Percentiles rank a stretch among this genome's conserved stretches.
phyloP scores from a whole-genome alignment of 2,888 invertebrate species.

The Ariolimax columbianus region DNA sequence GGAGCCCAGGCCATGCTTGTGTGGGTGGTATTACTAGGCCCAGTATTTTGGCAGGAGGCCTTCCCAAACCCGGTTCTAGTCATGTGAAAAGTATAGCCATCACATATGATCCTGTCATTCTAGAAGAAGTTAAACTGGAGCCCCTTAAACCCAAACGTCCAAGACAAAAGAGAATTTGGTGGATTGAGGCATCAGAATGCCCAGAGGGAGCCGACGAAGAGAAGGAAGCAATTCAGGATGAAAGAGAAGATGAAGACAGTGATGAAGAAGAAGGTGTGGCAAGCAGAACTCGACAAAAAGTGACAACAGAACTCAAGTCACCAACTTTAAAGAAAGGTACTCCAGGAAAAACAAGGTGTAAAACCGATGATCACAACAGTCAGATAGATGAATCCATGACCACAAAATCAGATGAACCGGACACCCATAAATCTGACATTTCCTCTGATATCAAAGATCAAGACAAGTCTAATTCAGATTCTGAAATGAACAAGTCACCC shows the following conservation, averaged over 20 bases:
- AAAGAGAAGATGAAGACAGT: slow-evolving; percentile 6
- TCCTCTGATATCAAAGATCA: background rate
- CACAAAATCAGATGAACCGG: background rate
- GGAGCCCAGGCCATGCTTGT: slow-evolving; percentile 34
- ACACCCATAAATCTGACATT: background rate
- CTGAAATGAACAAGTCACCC: background rate
- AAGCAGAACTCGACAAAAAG: slow-evolving; percentile 27
- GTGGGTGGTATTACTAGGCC: slow-evolving; percentile 13
- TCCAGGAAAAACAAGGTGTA: background rate
- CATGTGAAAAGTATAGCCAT: slow-evolving; percentile 39
- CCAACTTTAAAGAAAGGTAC: background rate
- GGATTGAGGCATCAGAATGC: slow-evolving; percentile 35
- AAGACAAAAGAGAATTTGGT: slow-evolving; percentile 48
- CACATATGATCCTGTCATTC: slow-evolving; percentile 30
- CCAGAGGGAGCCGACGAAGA: slow-evolving; percentile 22
- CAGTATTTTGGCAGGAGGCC: slow-evolving; percentile 48
- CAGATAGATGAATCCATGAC: background rate
- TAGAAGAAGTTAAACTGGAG: slow-evolving; percentile 40
- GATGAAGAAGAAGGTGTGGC: slow-evolving; percentile 34
- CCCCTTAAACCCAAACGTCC: slow-evolving; percentile 23
- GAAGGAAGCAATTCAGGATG: slow-evolving; percentile 2
- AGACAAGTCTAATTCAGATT: background rate
- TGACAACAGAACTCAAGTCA: slow-evolving; percentile 30
- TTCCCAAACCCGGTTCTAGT: slow-evolving; percentile 39
- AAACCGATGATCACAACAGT: background rate